Conservation (phyloP, 2,888 invertebrate species). For the Abrostola triplasia region DNA sequence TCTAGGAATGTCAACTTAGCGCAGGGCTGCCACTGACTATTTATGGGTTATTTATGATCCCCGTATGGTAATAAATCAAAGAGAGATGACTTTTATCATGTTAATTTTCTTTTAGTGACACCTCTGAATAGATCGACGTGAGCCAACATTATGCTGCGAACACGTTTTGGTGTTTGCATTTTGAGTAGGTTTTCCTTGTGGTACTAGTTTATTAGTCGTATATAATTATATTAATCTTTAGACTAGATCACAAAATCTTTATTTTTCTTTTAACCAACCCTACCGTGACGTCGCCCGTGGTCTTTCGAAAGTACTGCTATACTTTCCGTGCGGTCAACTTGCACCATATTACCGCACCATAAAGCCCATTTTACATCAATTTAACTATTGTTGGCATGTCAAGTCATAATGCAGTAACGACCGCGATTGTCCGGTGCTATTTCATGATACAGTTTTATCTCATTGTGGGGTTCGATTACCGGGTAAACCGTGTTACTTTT, state of each 20-base stretch:
- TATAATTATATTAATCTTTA: background rate
- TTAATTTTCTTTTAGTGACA: constrained; percentile 36
- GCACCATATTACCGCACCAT: constrained; percentile 43
- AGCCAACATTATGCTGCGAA: constrained; percentile 9
- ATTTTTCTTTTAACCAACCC: constrained; percentile 48
- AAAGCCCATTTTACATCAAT: constrained; percentile 52
- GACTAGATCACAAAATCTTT: constrained; percentile 38
- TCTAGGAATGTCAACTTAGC: constrained; percentile 71
- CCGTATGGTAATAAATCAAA: constrained; percentile 16
- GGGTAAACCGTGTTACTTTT: constrained; percentile 55
- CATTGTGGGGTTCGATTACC: constrained; percentile 58
- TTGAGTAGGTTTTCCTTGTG: background rate
- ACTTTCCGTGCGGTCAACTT: constrained; percentile 39
- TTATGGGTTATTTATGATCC: constrained; percentile 39
- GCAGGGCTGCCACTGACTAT: constrained; percentile 47
- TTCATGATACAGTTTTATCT: constrained; percentile 69
- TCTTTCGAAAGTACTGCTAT: constrained; percentile 75
- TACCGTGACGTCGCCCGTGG: constrained; percentile 57
- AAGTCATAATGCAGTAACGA: constrained; percentile 69
- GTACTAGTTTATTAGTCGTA: background rate
- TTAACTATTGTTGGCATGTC: constrained; percentile 49
- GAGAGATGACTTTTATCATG: constrained; percentile 14
- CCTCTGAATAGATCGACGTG: constrained; percentile 1
- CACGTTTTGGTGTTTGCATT: constrained; percentile 2
- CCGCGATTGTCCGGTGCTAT: constrained; percentile 70